A percentile compares a stretch with the other conserved stretches of the same genome.
phyloP scores from a whole-genome alignment of 2,888 invertebrate species.

The Clitarchus hookeri region DNA sequence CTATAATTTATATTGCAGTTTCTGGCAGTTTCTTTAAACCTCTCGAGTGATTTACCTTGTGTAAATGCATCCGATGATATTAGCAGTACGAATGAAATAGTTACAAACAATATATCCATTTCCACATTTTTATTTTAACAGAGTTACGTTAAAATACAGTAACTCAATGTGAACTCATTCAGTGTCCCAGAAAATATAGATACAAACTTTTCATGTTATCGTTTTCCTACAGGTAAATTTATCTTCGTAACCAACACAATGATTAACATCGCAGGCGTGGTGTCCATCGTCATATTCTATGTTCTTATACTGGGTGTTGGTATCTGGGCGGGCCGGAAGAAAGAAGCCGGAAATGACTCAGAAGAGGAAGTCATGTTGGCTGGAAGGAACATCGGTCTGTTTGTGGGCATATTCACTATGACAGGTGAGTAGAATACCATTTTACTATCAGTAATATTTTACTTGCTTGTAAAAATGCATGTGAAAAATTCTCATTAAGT shows the following conservation, averaged over 20 bases:
- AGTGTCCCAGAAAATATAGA: no score
- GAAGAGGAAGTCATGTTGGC: slow-evolving; percentile 99
- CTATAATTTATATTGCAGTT: no score
- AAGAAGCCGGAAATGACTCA: slow-evolving; percentile 83
- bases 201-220: no score
- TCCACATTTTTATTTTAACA: no score
- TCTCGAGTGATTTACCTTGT: no score
- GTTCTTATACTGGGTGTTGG: slow-evolving; percentile 93
- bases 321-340: slow-evolving; percentile 96
- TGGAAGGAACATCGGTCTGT: slow-evolving; percentile 93
- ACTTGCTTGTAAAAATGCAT: not conserved
- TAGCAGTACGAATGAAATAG: no score
- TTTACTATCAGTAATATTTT: not conserved
- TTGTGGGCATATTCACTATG: slow-evolving; percentile 99
- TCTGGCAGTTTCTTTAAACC: no score
- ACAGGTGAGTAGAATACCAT: slow-evolving; percentile 70
- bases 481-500: no score
- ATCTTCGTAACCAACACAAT: slow-evolving; percentile 60
- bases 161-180: no score
- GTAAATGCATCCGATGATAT: no score
- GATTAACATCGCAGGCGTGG: slow-evolving; percentile 90
- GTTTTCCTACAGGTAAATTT: not conserved
- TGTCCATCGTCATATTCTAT: slow-evolving; percentile 96
- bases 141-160: no score
- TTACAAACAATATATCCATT: no score